Evolutionary conservation across 2,888 invertebrate species (phyloP), one percentile per base, ranked within the genome.

Genomic region (Actias luna): DNA sequence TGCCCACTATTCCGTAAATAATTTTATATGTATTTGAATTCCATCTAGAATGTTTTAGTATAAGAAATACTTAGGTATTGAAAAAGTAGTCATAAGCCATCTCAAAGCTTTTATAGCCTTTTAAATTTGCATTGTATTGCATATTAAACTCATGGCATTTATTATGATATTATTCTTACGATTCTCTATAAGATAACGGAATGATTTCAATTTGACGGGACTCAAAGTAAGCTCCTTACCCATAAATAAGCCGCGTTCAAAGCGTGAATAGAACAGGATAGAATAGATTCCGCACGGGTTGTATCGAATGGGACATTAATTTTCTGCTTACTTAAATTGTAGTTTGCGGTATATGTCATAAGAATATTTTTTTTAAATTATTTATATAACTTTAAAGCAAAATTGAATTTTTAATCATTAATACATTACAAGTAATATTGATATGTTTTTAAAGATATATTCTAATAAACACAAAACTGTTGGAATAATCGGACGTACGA

Each of bases 291-390:
- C 73, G 78, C 74, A 74, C 67, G 71, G 73, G 73, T 73, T 79
- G 79, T 79, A 86, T 82, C 81, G 80, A 77, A 75, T 76, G 78
- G 79, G 80, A 82, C 83, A 84, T 87, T 87, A 83, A 87, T 86
- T 85, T 85, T 85, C 81, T 85, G 84, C 80, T 80, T 81, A 78
- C 80, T 83, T 83, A 80, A 82, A 83, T 80, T 75, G 46, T 22
- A 22, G 31, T 12, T 46, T 35, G 27, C 59, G 22, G 31, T 57
- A 31, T 25, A 58, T 31, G 63, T 63, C 61, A 61, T 35, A 57
- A 61, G 42, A 18, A 25, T 58, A 39, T 27, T 55, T 57, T 8
- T 22, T 33, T 33, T 33, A 33, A 22, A n/a, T n/a, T 39, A 14
- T 42, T 42, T 3, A 42, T 18, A 18, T n/a, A 7, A 7, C 2